Evolutionary conservation across 1,140 invertebrate genomes (phyloP).

Genomic region (Eufriesea mexicana): DNA sequence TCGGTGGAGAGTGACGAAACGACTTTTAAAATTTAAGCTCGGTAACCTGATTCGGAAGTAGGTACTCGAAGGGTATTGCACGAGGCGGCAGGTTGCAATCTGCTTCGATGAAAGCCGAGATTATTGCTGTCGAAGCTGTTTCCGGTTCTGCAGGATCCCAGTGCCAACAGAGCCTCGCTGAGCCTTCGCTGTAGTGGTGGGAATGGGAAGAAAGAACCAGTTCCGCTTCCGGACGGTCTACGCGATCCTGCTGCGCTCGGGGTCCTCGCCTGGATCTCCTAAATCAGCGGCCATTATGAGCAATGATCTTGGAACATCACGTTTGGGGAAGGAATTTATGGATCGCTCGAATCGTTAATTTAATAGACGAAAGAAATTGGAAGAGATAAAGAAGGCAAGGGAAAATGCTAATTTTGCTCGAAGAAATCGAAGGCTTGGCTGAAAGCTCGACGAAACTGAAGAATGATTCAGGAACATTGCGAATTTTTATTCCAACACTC

Average conservation of each 20-base stretch:
- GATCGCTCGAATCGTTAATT: not conserved
- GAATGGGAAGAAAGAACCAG: conserved; percentile 83
- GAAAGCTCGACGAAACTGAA: not conserved
- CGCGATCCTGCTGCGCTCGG: conserved; percentile 89
- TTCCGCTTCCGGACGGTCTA: conserved; percentile 86
- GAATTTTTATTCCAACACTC: not conserved
- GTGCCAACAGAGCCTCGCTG: conserved; percentile 85
- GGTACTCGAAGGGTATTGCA: conserved; percentile 81
- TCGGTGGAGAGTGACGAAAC: too few relatives aligned
- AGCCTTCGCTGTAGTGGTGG: conserved; percentile 85
- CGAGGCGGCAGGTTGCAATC: conserved; percentile 77
- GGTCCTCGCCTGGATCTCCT: conserved; percentile 89
- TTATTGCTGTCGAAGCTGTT: conserved; percentile 73
- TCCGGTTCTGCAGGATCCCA: conserved; percentile 69
- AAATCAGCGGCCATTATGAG: conserved; percentile 10
- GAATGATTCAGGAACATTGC: not conserved
- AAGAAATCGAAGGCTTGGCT: not conserved
- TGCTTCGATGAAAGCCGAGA: conserved; percentile 72
- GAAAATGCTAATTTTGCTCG: not conserved
- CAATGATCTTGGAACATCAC: conserved; percentile 8
- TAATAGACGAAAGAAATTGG: not conserved
- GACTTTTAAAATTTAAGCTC: too few relatives aligned
- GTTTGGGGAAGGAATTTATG: not conserved
- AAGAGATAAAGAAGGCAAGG: not conserved
- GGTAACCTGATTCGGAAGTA: conserved; percentile 75